Evolutionary conservation across 2,888 invertebrate species (phyloP).

Genomic region (Lasioglossum figueresi): DNA sequence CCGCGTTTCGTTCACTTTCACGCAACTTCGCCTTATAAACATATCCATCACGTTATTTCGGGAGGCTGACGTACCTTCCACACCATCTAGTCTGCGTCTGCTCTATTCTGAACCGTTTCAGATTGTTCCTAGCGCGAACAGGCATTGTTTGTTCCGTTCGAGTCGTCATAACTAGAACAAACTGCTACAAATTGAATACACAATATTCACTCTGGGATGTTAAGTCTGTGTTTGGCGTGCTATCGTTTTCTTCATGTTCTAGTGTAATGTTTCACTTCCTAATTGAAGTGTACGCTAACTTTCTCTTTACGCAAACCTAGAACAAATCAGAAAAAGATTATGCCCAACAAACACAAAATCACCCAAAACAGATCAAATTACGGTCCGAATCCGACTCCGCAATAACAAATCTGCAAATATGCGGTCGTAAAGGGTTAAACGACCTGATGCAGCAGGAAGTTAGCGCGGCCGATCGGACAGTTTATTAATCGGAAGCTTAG

Average conservation of each 20-base stretch:
- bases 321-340: too few species aligned
- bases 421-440: neutral
- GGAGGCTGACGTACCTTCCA: neutral
- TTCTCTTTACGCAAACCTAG: too few species aligned
- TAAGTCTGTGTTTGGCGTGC: neutral
- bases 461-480: conserved; percentile 21
- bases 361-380: neutral
- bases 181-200: neutral
- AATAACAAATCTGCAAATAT: neutral
- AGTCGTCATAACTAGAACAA: neutral
- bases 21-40: conserved; percentile 26
- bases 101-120: neutral
- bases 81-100: neutral
- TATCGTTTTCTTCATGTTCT: too few species aligned
- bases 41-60: conserved; percentile 30
- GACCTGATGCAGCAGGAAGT: neutral
- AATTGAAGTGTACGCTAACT: neutral
- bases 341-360: neutral
- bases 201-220: neutral
- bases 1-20: conserved; percentile 1
- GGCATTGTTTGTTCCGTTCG: neutral
- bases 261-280: too few species aligned
- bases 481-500: conserved; percentile 16
- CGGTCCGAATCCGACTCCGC: neutral
- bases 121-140: neutral